Evolutionary conservation across 2,797 vertebrate species (phyloP).

Genomic region (Acestrorhynchus altus): DNA sequence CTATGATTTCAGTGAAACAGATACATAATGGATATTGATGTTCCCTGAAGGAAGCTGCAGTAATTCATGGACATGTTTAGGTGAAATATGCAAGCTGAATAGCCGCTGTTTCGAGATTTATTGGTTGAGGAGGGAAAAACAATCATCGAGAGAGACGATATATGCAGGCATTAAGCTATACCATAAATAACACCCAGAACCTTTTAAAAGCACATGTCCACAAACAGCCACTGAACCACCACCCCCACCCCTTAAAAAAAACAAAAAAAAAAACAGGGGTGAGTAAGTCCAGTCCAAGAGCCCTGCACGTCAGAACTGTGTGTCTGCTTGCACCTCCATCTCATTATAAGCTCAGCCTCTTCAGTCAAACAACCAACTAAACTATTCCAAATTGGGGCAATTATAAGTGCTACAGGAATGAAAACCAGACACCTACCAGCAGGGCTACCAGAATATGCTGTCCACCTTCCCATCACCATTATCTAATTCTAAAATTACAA

Average conservation of each 20-base stretch:
- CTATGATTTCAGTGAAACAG: conserved; percentile 15
- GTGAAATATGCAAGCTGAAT: conserved; percentile 12
- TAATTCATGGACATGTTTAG: conserved; percentile 9
- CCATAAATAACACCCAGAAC: conserved; percentile 53
- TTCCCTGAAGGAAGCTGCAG: conserved; percentile 1
- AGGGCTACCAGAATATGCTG: conserved; percentile 46
- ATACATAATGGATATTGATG: conserved; percentile 12
- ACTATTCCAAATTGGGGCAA: conserved; percentile 61
- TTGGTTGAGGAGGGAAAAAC: conserved; percentile 46
- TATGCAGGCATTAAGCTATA: conserved; percentile 50
- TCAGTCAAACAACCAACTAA: conserved; percentile 62
- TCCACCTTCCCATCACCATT: conserved; percentile 41
- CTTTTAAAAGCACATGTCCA: conserved; percentile 67
- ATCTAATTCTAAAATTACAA: conserved; percentile 50
- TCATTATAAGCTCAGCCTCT: conserved; percentile 60
- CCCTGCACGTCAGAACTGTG: conserved; percentile 14
- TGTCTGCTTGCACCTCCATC: conserved; percentile 51
- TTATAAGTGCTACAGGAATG: conserved; percentile 51
- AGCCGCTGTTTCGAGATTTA: conserved; percentile 59
- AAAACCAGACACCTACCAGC: conserved; percentile 59
- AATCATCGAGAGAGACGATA: conserved; percentile 38
- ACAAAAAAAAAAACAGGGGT: conserved; percentile 3
- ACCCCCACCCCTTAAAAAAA: neutral
- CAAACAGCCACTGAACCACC: neutral
- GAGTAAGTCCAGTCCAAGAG: conserved; percentile 17